phyloP scores from a whole-genome alignment of 2,888 invertebrate species.

The Calliopum simillimum region DNA sequence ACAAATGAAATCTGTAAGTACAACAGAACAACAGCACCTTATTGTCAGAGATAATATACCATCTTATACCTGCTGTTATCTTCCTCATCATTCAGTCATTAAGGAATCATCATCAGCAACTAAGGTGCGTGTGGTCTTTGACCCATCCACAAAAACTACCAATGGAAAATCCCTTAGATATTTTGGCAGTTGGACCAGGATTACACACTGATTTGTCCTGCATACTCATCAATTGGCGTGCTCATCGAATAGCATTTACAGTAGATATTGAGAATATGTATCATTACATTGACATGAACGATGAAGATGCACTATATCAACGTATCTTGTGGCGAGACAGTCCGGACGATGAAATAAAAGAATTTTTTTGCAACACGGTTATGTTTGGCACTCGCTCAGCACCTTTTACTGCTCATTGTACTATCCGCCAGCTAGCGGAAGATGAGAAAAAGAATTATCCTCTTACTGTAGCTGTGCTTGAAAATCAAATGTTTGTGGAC shows the following conservation, averaged over 20 bases:
- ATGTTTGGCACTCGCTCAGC: conserved; percentile 35
- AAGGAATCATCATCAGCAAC: conserved; percentile 39
- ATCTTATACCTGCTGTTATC: no score
- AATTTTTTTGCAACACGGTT: conserved; percentile 25
- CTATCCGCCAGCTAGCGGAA: conserved; percentile 31
- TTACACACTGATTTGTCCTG: conserved; percentile 35
- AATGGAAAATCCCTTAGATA: conserved; percentile 39
- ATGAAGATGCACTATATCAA: conserved; percentile 38
- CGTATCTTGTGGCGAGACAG: conserved; percentile 35
- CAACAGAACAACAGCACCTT: conserved; percentile 10
- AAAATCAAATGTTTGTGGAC: conserved; percentile 34
- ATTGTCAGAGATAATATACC: no score
- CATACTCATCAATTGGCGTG: conserved; percentile 34
- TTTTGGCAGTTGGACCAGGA: conserved; percentile 22
- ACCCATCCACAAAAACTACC: conserved; percentile 42
- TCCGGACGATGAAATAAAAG: conserved; percentile 7
- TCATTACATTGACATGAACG: conserved; percentile 30
- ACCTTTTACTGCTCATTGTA: conserved; percentile 29
- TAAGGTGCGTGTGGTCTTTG: conserved; percentile 39
- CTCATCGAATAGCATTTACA: conserved; percentile 26
- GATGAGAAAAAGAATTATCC: conserved; percentile 35
- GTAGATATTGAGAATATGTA: conserved; percentile 41
- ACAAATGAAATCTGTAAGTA: conserved; percentile 33
- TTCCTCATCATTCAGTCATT: conserved; percentile 36
- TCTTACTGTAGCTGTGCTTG: conserved; percentile 5